These are phyloP conservation scores for Ylistrum balloti DNA, from an alignment of 1,140 invertebrate species.

Conservation along the genomic window DNA sequence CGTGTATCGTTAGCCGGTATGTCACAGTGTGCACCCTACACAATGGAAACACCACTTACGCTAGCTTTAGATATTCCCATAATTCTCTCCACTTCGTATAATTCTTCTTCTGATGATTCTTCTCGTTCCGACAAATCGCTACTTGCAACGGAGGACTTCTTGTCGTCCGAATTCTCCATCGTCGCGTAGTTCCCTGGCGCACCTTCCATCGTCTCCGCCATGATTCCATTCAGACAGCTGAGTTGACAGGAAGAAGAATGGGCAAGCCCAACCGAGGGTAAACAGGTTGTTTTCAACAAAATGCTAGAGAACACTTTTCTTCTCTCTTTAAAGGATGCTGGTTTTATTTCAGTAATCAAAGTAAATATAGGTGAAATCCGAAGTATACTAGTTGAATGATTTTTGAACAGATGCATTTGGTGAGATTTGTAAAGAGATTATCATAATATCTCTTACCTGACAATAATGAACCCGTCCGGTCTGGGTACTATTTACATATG, in stretches of 20 bases:
- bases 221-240: conserved; percentile 64
- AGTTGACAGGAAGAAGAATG: conserved; percentile 38
- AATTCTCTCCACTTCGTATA: conserved; percentile 73
- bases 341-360: no score
- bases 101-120: conserved; percentile 63
- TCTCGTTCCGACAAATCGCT: conserved; percentile 50
- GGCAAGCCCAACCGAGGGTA: conserved; percentile 24
- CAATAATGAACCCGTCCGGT: conserved; percentile 13
- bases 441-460: neutral
- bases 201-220: conserved; percentile 68
- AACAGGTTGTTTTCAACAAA: neutral
- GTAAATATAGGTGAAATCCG: neutral
- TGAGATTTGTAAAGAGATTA: neutral
- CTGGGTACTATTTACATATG: conserved; percentile 38
- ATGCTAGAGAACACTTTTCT: neutral
- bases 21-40: conserved; percentile 10
- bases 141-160: conserved; percentile 36
- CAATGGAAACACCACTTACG: conserved; percentile 51
- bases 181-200: conserved; percentile 47
- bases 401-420: no score
- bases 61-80: conserved; percentile 65
- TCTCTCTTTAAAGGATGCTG: no score
- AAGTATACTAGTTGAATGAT: neutral
- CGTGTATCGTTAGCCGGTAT: conserved; percentile 32
- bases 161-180: conserved; percentile 46